These are phyloP conservation scores for Glossosoma conforme DNA, from an alignment of 1,140 invertebrate species.

Conservation along the genomic window DNA sequence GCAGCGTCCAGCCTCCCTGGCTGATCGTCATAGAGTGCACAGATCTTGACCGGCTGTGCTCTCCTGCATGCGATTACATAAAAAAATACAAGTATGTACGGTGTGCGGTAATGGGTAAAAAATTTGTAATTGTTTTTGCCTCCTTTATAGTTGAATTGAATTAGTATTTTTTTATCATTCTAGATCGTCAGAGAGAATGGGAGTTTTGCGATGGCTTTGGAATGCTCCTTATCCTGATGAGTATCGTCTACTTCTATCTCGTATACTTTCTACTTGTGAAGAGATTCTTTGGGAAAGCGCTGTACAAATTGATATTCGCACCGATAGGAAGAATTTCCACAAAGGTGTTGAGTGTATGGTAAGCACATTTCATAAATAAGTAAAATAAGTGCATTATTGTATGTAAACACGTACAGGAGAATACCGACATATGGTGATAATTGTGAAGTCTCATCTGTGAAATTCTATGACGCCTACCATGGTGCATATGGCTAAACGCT, in stretches of 20 bases:
- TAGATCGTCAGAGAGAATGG: constrained; percentile 17
- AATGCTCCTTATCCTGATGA: constrained; percentile 63
- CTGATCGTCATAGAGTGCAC: no score
- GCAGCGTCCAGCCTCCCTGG: no score
- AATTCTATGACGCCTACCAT: no score
- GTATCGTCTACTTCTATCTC: constrained; percentile 57
- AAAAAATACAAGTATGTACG: no score
- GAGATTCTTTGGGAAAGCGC: constrained; percentile 47
- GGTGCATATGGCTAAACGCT: no score
- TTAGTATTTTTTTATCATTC: not conserved
- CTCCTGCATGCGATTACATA: no score
- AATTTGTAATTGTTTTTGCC: not conserved
- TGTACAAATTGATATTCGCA: constrained; percentile 39
- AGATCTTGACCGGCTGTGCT: no score
- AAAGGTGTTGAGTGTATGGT: constrained; percentile 35
- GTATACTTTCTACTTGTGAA: constrained; percentile 65
- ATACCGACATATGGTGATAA: no score
- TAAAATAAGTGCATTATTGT: no score
- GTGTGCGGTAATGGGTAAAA: no score
- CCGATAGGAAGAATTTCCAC: constrained; percentile 34
- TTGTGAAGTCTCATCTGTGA: no score
- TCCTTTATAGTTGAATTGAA: not conserved
- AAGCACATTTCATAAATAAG: constrained; percentile 29
- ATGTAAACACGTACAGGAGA: no score
- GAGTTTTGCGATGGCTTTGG: constrained; percentile 67